Percentiles rank a stretch among this genome's conserved stretches.
Evolutionary conservation across 92 coral and sea anemone species (phyloP).

Genomic region (Phenganax stokvisi): DNA sequence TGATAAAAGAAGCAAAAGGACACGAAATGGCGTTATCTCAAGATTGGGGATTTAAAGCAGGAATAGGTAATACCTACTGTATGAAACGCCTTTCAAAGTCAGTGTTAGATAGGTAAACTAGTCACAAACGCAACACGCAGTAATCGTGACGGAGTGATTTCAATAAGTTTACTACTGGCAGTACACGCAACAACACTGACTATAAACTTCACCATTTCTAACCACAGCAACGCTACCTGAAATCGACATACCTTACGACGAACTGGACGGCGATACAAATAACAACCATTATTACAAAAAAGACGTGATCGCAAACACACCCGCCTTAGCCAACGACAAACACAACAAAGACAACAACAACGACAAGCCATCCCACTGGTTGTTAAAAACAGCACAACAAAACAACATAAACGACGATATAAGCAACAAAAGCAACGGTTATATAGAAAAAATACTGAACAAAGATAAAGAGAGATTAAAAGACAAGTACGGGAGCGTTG

Average conservation of each 20-base stretch:
- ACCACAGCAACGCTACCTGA: slow-evolving; percentile 29
- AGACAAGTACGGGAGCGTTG: background rate
- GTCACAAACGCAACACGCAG: too few species aligned
- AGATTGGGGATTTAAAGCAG: slow-evolving; percentile 94
- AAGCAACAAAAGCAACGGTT: slow-evolving; percentile 20
- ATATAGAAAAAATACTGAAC: slow-evolving; percentile 12
- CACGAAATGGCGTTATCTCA: slow-evolving; percentile 61
- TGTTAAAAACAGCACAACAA: background rate
- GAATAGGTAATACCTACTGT: slow-evolving; percentile 60
- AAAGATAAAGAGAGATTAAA: slow-evolving; percentile 8
- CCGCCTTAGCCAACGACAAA: background rate
- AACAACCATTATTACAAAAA: slow-evolving; percentile 1
- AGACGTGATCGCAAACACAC: background rate
- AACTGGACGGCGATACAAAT: background rate
- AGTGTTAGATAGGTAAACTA: background rate
- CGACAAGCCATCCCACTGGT: background rate
- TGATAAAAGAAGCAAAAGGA: slow-evolving; percentile 66
- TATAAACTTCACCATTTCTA: background rate
- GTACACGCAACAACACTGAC: background rate
- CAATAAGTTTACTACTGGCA: background rate
- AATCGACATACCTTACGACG: slow-evolving; percentile 29
- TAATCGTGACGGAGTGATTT: too few species aligned
- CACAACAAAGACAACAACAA: background rate
- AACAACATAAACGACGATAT: background rate
- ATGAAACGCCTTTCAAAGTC: background rate